Base-by-base conservation (phyloP, 2,113 vertebrate genomes). In the Varanus komodoensis region DNA sequence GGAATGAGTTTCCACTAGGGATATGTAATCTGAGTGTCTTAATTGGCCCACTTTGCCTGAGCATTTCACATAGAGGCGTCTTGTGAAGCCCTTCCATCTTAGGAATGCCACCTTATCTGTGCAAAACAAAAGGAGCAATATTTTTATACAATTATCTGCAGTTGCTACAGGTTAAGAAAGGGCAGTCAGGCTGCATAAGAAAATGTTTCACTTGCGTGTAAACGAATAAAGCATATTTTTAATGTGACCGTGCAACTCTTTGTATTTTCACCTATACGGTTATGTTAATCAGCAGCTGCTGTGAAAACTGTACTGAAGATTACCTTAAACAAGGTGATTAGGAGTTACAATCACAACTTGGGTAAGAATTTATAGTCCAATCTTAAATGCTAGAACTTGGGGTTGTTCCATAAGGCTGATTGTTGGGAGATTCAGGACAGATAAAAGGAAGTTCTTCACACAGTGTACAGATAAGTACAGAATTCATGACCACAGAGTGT, bases 1-100 rank as follows among this genome's bases (percentile, higher is more conserved):
- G n/a, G 88, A 52, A 48, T 73, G 21, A 34, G 3, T 25, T 91
- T 93, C n/a, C 52, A 64, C 61, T 64, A 91, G 38, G 61, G 8
- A 4, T 91, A 67, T 48, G 90, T 92, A 81, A 89, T 25, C 67
- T 87, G 90, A 91, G 78, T 91, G 82, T 91, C 48, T 67, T 95
- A 94, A 89, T 38, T 92, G 84, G 90, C 64, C 34, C 69, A 81
- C 11, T 93, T 93, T 93, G 11, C 1, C 21, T 68, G 11, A 83
- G 77, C 61, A 95, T 64, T 64, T 77, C 91, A 52, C 17, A 92
- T 5, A 78, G 52, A 86, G 9, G 9, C 2, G 75, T 82, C 74
- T 91, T 71, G 38, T 79, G 38, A 93, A 89, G 64, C 29, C 54
- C 69, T 32, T 85, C 79, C 80, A 88, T 80, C 64, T 71, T 93